Evolutionary conservation across 2,113 vertebrate species (phyloP).

Genomic region (Hydrochoerus hydrochaeris): DNA sequence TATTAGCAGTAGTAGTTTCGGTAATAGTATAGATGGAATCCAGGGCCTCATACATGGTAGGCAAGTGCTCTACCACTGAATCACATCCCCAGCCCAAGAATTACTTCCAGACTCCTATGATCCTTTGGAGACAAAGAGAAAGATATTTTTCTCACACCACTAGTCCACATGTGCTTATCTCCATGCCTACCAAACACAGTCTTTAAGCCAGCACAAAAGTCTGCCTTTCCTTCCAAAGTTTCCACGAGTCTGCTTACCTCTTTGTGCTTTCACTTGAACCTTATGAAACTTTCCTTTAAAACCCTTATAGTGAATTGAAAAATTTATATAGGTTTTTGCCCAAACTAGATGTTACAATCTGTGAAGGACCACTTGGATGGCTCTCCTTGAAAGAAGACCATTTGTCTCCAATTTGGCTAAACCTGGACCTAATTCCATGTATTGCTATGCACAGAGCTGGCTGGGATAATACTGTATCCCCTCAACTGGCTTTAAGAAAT

Average conservation of each 20-base stretch:
- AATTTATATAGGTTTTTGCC: neutral
- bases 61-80: neutral
- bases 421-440: neutral
- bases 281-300: neutral
- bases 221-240: neutral
- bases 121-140: neutral
- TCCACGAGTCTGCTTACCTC: neutral
- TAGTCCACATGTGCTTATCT: neutral
- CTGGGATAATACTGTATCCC: neutral
- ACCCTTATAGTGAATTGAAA: neutral
- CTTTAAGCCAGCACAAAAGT: neutral
- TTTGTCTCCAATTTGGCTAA: neutral
- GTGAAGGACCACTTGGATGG: neutral
- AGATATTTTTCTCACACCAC: neutral
- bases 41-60: neutral
- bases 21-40: neutral
- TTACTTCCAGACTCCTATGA: neutral
- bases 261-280: neutral
- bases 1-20: neutral
- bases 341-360: neutral
- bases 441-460: neutral
- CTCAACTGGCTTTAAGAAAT: neutral
- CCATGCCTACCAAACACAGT: neutral
- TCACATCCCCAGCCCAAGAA: neutral
- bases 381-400: neutral